Conservation (phyloP, 2,113 vertebrate species). For the Thalassoma bifasciatum region DNA sequence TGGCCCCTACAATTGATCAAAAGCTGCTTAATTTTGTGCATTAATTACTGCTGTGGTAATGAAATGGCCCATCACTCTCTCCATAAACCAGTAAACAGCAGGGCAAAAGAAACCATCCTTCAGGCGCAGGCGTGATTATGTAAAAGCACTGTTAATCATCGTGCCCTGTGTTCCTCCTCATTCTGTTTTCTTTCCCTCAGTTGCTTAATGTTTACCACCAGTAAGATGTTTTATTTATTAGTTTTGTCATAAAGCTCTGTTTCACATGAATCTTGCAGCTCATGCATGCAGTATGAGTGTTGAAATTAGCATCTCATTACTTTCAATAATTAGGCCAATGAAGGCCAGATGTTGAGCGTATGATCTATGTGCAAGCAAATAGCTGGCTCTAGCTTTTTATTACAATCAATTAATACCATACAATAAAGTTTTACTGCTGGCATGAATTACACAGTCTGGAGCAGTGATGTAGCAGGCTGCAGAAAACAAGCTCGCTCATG, state of each 20-base stretch:
- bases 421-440: conserved; percentile 69
- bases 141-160: conserved; percentile 74
- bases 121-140: conserved; percentile 63
- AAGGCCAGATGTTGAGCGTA: conserved; percentile 90
- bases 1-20: conserved; percentile 64
- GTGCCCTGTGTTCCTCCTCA: conserved; percentile 39
- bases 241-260: conserved; percentile 86
- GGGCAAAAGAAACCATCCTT: conserved; percentile 72
- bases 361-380: conserved; percentile 80
- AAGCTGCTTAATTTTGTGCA: conserved; percentile 69
- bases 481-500: conserved; percentile 38
- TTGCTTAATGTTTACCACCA: conserved; percentile 84
- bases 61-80: conserved; percentile 77
- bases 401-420: conserved; percentile 77
- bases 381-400: conserved; percentile 78
- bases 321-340: conserved; percentile 92
- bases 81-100: conserved; percentile 76
- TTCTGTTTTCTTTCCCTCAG: conserved; percentile 68
- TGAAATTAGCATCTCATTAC: conserved; percentile 96
- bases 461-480: conserved; percentile 37
- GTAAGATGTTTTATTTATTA: conserved; percentile 89
- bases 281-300: conserved; percentile 90
- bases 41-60: conserved; percentile 78
- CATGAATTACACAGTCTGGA: conserved; percentile 52
- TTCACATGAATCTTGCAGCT: conserved; percentile 85